Evolutionary conservation across 2,888 invertebrate species (phyloP), one percentile per base, ranked within the genome.

Genomic region (Notodonta dromedarius): DNA sequence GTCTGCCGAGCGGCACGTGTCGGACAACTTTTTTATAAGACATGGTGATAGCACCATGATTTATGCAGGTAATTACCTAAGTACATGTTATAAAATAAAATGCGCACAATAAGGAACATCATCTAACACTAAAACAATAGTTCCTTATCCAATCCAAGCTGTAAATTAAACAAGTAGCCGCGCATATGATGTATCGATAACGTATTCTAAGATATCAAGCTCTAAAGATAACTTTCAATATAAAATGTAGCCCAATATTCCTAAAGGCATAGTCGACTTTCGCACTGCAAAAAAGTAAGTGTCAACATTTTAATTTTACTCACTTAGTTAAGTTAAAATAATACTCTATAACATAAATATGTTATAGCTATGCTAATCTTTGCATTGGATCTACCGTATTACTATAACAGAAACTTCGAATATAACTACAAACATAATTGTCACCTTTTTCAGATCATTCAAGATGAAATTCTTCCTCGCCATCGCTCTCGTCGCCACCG

Each of bases 381-480:
- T 14, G n/a, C 48, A 48, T 5, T 48, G 48, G 6, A 51, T 24
- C 51, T 24, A 24, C 24, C 51, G 5, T 3, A 48, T 14, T 24
- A 24, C 24, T 24, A 48, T 44, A 44, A 44, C 44, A 11, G 4
- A 11, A 11, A 44, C 11, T 44, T 44, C 44, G 6, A 44, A 2
- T 11, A 13, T 44, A 6, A 44, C 9, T 44, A 44, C 11, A 44
- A 6, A 11, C 5, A 13, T 44, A 4, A 13, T 44, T 44, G 44
- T 44, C 35, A 1, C 42, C 4, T 11, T 60, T 60, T 57, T 44
- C 61, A 60, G 58, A 52, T 54, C 44, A 9, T 54, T 57, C 48
- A 62, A 56, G 56, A 66, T 70, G 63, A 67, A 66, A 67, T 63
- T 51, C 60, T 63, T 70, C 62, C 14, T 63, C 6, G 65, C 70